Conservation (phyloP, 2,888 invertebrate genomes). For the Aleiodes alternator region DNA sequence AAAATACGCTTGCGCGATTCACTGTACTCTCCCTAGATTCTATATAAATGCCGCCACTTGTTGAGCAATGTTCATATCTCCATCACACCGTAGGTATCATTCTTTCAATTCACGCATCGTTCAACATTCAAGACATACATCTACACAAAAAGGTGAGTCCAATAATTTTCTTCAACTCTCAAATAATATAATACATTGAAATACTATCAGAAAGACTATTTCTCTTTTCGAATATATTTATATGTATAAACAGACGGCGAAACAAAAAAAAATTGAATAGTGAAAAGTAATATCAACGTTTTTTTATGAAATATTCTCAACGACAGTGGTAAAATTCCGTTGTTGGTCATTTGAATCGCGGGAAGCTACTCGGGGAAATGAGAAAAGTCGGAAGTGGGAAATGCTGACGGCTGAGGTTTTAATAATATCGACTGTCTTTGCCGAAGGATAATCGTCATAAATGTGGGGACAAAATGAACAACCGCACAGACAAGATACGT, state of each 20-base stretch:
- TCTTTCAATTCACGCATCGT: slow-evolving; percentile 54
- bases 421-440: slow-evolving; percentile 69
- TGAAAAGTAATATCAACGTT: background rate
- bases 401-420: slow-evolving; percentile 71
- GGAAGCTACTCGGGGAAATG: slow-evolving; percentile 72
- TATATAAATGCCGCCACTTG: slow-evolving; percentile 75
- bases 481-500: slow-evolving; percentile 2
- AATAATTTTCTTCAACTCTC: background rate
- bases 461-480: slow-evolving; percentile 18
- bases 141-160: background rate
- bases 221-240: background rate
- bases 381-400: slow-evolving; percentile 74
- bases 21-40: slow-evolving; percentile 46
- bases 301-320: slow-evolving; percentile 28
- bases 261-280: background rate
- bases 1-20: slow-evolving; percentile 64
- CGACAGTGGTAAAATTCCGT: slow-evolving; percentile 40
- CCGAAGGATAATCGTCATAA: slow-evolving; percentile 49
- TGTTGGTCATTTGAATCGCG: slow-evolving; percentile 45
- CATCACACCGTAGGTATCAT: slow-evolving; percentile 66
- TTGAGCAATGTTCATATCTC: slow-evolving; percentile 72
- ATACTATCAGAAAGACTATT: background rate
- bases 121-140: slow-evolving; percentile 48
- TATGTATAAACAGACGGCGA: too few relatives aligned
- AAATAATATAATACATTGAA: slow-evolving; percentile 6